Base-by-base conservation (phyloP, 2,113 vertebrate species). In the Oncorhynchus tshawytscha region DNA sequence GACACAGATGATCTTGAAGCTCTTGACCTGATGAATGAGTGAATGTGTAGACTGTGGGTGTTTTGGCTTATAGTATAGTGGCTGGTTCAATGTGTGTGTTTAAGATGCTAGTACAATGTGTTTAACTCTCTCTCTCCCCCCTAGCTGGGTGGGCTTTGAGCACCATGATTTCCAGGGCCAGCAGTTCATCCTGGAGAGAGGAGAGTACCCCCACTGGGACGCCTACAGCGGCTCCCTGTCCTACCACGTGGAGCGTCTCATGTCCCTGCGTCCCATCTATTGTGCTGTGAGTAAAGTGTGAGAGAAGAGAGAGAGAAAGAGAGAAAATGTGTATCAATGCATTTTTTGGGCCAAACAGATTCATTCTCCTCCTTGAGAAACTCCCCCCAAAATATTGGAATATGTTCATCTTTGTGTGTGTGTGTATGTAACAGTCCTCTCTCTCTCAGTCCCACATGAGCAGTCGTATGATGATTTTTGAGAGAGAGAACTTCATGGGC, bases 121-220 rank as follows among this genome's bases (percentile, higher is more conserved):
- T 71, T 9, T 70, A 11, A 77, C 13, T 60, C 20, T 62, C 22
- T 78, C 12, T 82, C 25, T 20, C 25, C 20, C 51, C 34, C 29
- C 49, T 74, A 86, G 91, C 81, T 99, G 97, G 97, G 95, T 95
- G 67, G 97, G 96, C 77, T 98, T 95, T 22, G 97, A 99, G 91
- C 96, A 98, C 68, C 93, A 95, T 0, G 95, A 95, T 85, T 99
- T 97, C 94, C 96, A 97, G 84, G 97, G 97, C n/a, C 97, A 98
- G 93, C 97, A 98, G 93, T 96, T 97, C 2, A 94, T 98, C 81
- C 91, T 99, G 92, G 97, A 99, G 90, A 94, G 93, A 0, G 97
- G 96, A 2, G 95, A 97, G 86, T 98, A 98, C 85, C 97, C 97
- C 0, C 91, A 93, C 91, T 98, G 96, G 95, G 95, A 96, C 0